Percentiles rank a stretch among this genome's conserved stretches.
Evolutionary conservation across 1,140 invertebrate species (phyloP).

Genomic region (Papilio machaon): DNA sequence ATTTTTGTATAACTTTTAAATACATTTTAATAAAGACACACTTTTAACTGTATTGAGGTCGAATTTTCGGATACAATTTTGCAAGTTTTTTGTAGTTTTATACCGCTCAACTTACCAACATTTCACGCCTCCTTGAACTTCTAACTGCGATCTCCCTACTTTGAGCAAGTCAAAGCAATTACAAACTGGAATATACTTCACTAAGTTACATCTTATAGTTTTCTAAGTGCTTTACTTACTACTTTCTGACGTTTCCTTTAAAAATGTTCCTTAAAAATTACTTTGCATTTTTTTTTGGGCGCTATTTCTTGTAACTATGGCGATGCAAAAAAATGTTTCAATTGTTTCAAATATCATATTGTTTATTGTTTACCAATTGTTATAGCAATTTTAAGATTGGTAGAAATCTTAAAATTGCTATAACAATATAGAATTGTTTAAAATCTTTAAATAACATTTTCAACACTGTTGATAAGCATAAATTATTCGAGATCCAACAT

Average conservation of each 20-base stretch:
- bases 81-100: too few relatives aligned
- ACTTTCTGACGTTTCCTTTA: not conserved
- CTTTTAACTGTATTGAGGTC: not conserved
- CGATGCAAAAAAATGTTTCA: too few relatives aligned
- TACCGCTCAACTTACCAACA: conserved; percentile 20
- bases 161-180: conserved; percentile 27
- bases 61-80: conserved; percentile 1
- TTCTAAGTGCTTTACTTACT: conserved; percentile 4
- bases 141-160: conserved; percentile 32
- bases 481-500: too few relatives aligned
- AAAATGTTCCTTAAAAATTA: not conserved
- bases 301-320: not conserved
- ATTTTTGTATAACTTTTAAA: not conserved
- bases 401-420: too few relatives aligned
- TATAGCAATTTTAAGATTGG: too few relatives aligned
- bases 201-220: conserved; percentile 27
- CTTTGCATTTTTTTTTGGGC: not conserved
- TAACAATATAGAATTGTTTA: too few relatives aligned
- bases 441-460: too few relatives aligned
- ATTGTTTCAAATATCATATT: too few relatives aligned
- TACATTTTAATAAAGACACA: conserved; percentile 10
- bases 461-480: too few relatives aligned
- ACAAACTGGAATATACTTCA: conserved; percentile 31
- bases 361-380: too few relatives aligned
- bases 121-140: conserved; percentile 25